phyloP scores from a whole-genome alignment of 1,140 invertebrate genomes.

The Laodelphax striatellus region DNA sequence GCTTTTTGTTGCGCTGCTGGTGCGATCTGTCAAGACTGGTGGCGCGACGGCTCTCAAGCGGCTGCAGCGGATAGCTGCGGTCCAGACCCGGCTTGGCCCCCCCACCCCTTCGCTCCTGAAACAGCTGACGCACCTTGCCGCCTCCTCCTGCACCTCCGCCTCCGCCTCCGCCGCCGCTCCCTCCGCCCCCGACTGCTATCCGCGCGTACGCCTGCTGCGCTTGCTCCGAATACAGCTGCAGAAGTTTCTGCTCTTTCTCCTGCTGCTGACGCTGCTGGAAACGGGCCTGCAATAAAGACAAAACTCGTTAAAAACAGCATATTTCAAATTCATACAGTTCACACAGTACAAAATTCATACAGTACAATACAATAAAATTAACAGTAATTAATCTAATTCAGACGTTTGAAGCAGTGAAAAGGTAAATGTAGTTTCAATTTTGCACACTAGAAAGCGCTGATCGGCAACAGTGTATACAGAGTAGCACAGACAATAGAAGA shows the following conservation, averaged over 20 bases:
- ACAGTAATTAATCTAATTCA: no score
- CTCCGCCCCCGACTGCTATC: conserved; percentile 11
- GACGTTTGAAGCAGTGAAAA: no score
- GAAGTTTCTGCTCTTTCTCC: conserved; percentile 27
- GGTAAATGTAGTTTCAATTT: no score
- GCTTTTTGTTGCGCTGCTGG: background rate
- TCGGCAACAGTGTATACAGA: no score
- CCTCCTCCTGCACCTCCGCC: conserved; percentile 4
- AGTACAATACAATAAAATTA: no score
- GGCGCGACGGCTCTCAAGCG: conserved; percentile 32
- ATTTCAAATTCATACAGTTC: no score
- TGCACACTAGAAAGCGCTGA: no score
- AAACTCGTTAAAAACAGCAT: no score
- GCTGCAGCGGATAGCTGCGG: conserved; percentile 67
- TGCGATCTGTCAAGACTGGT: conserved; percentile 22
- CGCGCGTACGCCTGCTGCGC: conserved; percentile 23
- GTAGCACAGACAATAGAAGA: no score
- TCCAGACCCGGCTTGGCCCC: conserved; percentile 45
- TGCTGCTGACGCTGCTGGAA: conserved; percentile 27
- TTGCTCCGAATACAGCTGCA: conserved; percentile 26
- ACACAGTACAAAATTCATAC: no score
- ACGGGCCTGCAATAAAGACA: conserved; percentile 21
- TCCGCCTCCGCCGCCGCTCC: conserved; percentile 3
- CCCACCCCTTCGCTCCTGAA: conserved; percentile 17
- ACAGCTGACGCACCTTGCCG: conserved; percentile 14